phyloP scores from a whole-genome alignment of 2,888 invertebrate species.

The Drosophila aldrichi region DNA sequence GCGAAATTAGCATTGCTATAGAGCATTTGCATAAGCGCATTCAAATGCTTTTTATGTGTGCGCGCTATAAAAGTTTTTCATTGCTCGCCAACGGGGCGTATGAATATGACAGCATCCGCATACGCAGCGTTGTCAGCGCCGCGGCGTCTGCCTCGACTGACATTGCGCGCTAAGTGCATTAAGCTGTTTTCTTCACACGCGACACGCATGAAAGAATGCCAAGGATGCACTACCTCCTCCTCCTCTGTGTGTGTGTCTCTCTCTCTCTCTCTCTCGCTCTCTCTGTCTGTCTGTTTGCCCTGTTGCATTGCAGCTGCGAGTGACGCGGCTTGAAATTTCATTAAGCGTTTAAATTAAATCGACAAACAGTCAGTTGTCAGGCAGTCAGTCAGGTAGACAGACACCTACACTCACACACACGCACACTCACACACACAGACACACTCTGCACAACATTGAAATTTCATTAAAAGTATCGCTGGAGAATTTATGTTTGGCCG shows the following conservation, averaged over 20 bases:
- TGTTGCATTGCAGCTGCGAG: constrained; percentile 69
- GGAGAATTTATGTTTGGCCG: constrained; percentile 67
- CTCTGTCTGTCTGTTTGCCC: constrained; percentile 17
- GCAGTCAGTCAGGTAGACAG: constrained; percentile 23
- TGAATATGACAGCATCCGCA: constrained; percentile 61
- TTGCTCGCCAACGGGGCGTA: constrained; percentile 54
- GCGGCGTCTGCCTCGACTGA: constrained; percentile 49
- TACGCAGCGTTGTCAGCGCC: constrained; percentile 44
- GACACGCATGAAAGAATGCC: constrained; percentile 56
- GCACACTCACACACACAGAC: constrained; percentile 19
- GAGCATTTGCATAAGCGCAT: constrained; percentile 68
- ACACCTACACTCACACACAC: constrained; percentile 15
- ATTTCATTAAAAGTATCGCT: constrained; percentile 78
- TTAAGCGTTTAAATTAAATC: constrained; percentile 78
- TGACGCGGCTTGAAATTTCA: constrained; percentile 78
- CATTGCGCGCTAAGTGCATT: constrained; percentile 83
- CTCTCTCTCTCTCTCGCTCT: not conserved
- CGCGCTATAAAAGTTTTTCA: constrained; percentile 39
- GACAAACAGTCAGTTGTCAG: constrained; percentile 65
- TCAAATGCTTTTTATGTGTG: constrained; percentile 47
- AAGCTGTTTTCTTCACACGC: constrained; percentile 83
- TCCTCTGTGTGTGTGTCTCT: too few relatives aligned
- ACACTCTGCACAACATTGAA: constrained; percentile 66
- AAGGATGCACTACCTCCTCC: constrained; percentile 17
- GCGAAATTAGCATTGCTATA: constrained; percentile 63